These are phyloP conservation scores for Aphodius granarius DNA, from an alignment of 2,888 invertebrate species.

Conservation along the genomic window DNA sequence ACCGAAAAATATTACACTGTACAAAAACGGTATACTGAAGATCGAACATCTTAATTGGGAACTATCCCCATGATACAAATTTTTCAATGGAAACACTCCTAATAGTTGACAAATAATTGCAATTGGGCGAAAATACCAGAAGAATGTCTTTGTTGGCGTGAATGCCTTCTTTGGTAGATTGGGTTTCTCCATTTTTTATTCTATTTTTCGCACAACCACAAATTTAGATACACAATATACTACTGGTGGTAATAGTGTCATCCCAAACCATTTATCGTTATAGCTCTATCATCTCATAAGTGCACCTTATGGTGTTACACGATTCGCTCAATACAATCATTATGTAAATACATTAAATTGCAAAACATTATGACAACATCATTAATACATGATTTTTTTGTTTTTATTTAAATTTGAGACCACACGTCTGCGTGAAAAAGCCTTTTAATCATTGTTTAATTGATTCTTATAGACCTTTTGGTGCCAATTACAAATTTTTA, in stretches of 20 bases:
- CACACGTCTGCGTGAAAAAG: too few relatives aligned
- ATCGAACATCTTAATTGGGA: not conserved
- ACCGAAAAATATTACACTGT: slow-evolving; percentile 5
- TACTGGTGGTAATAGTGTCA: too few relatives aligned
- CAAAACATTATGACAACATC: not conserved
- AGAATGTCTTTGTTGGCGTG: slow-evolving; percentile 32
- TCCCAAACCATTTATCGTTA: not conserved
- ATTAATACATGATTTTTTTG: not conserved
- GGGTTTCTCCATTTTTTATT: not conserved
- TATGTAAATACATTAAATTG: not conserved
- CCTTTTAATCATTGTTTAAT: too few relatives aligned
- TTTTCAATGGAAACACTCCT: slow-evolving; percentile 38
- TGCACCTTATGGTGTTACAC: not conserved
- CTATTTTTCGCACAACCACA: not conserved
- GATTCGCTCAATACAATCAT: not conserved
- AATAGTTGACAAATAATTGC: slow-evolving; percentile 33
- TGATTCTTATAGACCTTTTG: too few relatives aligned
- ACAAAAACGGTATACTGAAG: slow-evolving; percentile 15
- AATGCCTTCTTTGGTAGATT: not conserved
- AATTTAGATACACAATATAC: not conserved
- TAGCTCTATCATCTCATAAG: not conserved
- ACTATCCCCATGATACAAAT: slow-evolving; percentile 25
- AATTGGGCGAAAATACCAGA: slow-evolving; percentile 38
- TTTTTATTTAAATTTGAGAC: too few relatives aligned
- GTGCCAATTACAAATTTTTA: too few relatives aligned